A percentile compares a stretch with the other conserved stretches of the same genome.
Evolutionary conservation across 92 coral and sea anemone species (phyloP).

Genomic region (Anthopleura xanthogrammica): DNA sequence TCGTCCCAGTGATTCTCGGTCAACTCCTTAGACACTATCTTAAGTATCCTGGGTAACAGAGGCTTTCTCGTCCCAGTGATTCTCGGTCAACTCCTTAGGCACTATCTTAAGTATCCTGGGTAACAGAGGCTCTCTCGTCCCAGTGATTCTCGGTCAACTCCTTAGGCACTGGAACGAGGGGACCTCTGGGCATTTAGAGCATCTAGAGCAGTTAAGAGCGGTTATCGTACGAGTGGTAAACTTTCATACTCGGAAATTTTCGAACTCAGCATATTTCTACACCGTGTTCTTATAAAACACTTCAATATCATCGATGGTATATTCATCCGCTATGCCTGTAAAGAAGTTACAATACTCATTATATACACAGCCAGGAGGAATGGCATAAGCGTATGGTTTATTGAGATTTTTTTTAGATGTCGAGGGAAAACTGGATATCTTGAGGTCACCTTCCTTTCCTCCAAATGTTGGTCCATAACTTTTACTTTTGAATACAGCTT

Average conservation of each 20-base stretch:
- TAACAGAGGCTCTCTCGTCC: no score
- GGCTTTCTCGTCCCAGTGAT: no score
- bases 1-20: no score
- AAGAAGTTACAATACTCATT: background rate
- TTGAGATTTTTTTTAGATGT: background rate
- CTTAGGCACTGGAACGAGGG: no score
- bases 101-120: no score
- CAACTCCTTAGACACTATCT: no score
- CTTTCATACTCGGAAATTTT: background rate
- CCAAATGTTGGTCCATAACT: background rate
- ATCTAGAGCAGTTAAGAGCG: no score
- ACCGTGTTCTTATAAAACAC: background rate
- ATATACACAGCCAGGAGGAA: background rate
- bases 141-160: no score
- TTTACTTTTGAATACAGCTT: no score
- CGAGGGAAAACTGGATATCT: background rate
- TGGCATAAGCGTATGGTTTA: background rate
- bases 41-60: no score
- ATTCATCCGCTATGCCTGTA: background rate
- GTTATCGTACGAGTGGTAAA: background rate
- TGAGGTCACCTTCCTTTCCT: background rate
- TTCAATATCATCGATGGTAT: constrained; percentile 5
- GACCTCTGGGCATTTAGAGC: no score
- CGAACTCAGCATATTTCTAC: background rate
- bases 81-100: no score